Percentiles rank a stretch among this genome's conserved stretches.
Evolutionary conservation across 2,888 invertebrate species (phyloP).

Genomic region (Andrena praecox): DNA sequence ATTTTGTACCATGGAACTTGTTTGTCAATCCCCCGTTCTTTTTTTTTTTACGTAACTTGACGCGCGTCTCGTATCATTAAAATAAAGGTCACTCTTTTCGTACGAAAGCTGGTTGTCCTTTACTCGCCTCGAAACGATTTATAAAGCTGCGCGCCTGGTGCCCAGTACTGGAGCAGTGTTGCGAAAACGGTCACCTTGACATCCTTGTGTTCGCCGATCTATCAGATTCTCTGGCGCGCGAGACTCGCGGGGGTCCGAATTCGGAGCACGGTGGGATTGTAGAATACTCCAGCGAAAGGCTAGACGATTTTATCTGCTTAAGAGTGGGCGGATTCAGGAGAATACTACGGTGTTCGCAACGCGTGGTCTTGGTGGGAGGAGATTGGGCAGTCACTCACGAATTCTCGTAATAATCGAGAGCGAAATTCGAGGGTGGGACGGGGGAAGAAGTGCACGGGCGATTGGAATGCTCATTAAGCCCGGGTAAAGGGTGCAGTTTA

Average conservation of each 20-base stretch:
- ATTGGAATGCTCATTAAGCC: conserved; percentile 50
- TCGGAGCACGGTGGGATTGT: not conserved
- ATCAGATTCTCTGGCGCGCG: not conserved
- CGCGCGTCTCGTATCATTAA: conserved; percentile 41
- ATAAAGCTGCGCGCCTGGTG: not conserved
- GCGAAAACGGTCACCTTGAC: conserved; percentile 9
- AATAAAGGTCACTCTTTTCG: conserved; percentile 64
- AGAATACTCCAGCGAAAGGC: not conserved
- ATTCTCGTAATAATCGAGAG: conserved; percentile 33
- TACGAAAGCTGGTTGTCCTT: conserved; percentile 39
- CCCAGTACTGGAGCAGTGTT: conserved; percentile 10
- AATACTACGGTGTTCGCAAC: not conserved
- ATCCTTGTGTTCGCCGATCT: not conserved
- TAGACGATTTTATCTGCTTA: not conserved
- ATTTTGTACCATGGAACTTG: conserved; percentile 21
- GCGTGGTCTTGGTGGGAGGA: not conserved
- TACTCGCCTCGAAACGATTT: not conserved
- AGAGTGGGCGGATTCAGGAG: not conserved
- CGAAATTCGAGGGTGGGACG: conserved; percentile 25
- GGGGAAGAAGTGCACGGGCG: conserved; percentile 9
- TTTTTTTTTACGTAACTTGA: conserved; percentile 44
- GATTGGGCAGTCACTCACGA: not conserved
- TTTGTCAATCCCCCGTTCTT: not conserved
- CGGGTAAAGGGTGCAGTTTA: conserved; percentile 39
- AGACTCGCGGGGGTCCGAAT: not conserved